Conservation (phyloP, 2,113 vertebrate genomes). For the Picathartes gymnocephalus region DNA sequence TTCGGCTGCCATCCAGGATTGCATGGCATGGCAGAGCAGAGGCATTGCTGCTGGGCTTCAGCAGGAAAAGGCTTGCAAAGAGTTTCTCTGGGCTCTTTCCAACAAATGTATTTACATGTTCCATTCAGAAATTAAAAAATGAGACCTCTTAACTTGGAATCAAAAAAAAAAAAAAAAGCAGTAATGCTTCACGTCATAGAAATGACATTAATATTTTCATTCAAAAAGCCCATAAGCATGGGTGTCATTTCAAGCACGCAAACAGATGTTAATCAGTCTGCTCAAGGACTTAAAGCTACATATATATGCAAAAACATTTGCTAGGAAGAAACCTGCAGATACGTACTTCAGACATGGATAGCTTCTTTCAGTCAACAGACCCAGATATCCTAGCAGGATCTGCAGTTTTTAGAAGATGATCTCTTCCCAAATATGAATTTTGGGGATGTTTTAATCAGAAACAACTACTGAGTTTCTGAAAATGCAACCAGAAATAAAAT, state of each 20-base stretch:
- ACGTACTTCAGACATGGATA: not conserved
- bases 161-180: fast-evolving
- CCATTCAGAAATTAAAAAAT: not conserved
- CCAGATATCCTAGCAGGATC: not conserved
- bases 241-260: not conserved
- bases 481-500: not conserved
- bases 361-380: not conserved
- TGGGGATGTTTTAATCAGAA: not conserved
- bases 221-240: not conserved
- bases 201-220: not conserved
- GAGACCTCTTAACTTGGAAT: not conserved
- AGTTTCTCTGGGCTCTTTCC: not conserved
- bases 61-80: not conserved
- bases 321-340: not conserved
- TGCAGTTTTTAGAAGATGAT: not conserved
- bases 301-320: not conserved
- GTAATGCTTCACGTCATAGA: not conserved
- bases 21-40: fast-evolving
- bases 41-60: not conserved
- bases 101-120: not conserved
- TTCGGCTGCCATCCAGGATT: not conserved
- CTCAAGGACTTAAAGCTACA: not conserved
- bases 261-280: not conserved
- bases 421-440: not conserved
- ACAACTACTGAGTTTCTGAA: not conserved